A percentile compares a stretch with the other conserved stretches of the same genome.
phyloP scores from a whole-genome alignment of 2,797 vertebrate genomes.

The Cyclura pinguis region DNA sequence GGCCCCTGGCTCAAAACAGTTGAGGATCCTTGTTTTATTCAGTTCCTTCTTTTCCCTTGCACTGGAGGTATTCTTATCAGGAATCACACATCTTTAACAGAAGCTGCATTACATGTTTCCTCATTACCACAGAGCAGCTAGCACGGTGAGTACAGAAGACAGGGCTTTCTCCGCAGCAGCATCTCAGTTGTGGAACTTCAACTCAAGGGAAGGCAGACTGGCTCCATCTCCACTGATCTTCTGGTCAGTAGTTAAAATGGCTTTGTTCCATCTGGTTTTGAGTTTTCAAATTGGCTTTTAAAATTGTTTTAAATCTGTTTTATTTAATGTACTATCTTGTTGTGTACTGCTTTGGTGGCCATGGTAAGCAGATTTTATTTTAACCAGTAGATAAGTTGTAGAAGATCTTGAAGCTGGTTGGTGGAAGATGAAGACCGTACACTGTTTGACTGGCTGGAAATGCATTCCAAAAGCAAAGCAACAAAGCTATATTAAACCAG shows the following conservation, averaged over 20 bases:
- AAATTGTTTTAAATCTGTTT: too few species aligned
- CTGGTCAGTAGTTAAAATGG: too few species aligned
- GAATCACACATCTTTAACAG: not conserved
- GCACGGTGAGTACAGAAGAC: not conserved
- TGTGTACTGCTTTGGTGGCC: too few species aligned
- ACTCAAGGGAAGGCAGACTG: too few species aligned
- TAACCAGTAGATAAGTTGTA: not conserved
- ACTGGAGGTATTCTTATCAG: not conserved
- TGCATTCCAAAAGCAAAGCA: not conserved
- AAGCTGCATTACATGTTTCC: not conserved
- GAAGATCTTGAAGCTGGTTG: not conserved
- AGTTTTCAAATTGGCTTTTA: too few species aligned
- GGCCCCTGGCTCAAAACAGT: not conserved
- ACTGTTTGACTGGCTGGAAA: not conserved
- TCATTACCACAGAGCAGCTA: not conserved
- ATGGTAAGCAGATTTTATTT: too few species aligned
- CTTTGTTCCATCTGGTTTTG: too few species aligned
- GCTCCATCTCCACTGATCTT: too few species aligned
- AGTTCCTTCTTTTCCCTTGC: not conserved
- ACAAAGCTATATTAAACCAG: not conserved
- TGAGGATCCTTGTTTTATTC: not conserved
- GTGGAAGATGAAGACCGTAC: not conserved
- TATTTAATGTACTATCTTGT: too few species aligned
- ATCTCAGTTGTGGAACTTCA: too few species aligned
- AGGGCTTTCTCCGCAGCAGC: not conserved